Base-by-base conservation (phyloP, 2,888 invertebrate species). In the Drosophila subquinaria region DNA sequence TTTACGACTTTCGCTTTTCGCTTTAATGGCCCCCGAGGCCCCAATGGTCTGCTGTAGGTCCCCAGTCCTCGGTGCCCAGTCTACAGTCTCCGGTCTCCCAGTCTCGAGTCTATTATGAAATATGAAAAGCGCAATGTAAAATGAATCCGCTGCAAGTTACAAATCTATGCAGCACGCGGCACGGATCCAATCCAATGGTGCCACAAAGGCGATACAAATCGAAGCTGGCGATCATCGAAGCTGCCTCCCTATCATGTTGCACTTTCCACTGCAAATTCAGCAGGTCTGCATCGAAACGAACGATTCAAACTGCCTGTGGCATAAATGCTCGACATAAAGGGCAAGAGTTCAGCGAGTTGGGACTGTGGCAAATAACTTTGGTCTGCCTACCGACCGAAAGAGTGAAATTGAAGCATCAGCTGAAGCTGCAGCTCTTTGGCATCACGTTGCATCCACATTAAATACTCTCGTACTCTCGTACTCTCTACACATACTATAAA, bases 1-100 rank as follows among this genome's bases (percentile, higher is more conserved):
- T 84, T 84, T 80, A 84, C 79, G 84, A 87, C 84, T 84, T 87
- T 84, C 84, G 84, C 80, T 84, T 84, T 87, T 84, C 87, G 84
- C 80, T 84, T 87, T 84, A 74, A 78, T 80, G 79, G 78, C 67
- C 70, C 65, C 60, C 69, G 43, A 72, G 69, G 64, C 33, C 15
- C n/a, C 55, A 33, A 60, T 69, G 73, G 69, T 78, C 82, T 83
- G 83, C 86, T 83, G 86, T 83, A 86, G 83, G 83, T 83, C 82
- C 68, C 62, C 38, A 56, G 43, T 23, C 47, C 6, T 9, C 5
- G 5, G 27, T 50, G 10, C 38, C 15, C 45, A 43, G 20, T 10
- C 20, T 30, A 4, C 8, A 30, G 30, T 30, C 30, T 8, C 30
- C 30, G 10, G 20, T 36, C 9, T 15, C 8, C 8, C 3, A 15